These are phyloP conservation scores for Equus przewalskii DNA, from an alignment of 2,113 vertebrate genomes.

Conservation along the genomic window DNA sequence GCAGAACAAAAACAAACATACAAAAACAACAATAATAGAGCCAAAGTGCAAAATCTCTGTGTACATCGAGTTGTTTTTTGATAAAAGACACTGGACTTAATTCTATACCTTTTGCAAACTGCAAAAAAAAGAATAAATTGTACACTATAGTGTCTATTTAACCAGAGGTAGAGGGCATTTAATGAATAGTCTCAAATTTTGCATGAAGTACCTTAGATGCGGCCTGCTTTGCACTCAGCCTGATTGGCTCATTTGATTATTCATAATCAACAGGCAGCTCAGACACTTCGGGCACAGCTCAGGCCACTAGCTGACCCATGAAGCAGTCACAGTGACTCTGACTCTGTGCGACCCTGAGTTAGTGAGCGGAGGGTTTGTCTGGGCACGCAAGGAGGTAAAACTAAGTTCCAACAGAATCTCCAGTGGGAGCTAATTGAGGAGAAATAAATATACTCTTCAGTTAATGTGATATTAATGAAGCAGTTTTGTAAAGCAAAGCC, in stretches of 20 bases:
- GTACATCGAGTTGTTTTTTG: neutral
- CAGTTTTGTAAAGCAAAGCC: neutral
- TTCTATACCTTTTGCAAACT: neutral
- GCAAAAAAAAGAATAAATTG: neutral
- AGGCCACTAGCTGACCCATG: neutral
- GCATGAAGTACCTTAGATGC: neutral
- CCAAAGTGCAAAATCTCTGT: neutral
- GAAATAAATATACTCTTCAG: neutral
- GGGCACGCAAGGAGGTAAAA: neutral
- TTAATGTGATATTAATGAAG: neutral
- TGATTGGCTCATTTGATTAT: neutral
- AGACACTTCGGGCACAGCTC: neutral
- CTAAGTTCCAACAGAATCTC: neutral
- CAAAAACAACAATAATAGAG: neutral
- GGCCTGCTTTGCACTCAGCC: neutral
- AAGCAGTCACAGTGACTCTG: neutral
- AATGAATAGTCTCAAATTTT: neutral
- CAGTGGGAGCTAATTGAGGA: neutral
- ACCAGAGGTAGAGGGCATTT: neutral
- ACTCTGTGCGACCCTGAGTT: neutral
- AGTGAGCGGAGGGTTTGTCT: neutral
- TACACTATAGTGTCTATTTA: neutral
- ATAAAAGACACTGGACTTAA: neutral
- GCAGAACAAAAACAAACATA: neutral
- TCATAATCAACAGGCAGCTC: neutral